Conservation (phyloP, 2,797 vertebrate species). For the Pitangus sulphuratus region DNA sequence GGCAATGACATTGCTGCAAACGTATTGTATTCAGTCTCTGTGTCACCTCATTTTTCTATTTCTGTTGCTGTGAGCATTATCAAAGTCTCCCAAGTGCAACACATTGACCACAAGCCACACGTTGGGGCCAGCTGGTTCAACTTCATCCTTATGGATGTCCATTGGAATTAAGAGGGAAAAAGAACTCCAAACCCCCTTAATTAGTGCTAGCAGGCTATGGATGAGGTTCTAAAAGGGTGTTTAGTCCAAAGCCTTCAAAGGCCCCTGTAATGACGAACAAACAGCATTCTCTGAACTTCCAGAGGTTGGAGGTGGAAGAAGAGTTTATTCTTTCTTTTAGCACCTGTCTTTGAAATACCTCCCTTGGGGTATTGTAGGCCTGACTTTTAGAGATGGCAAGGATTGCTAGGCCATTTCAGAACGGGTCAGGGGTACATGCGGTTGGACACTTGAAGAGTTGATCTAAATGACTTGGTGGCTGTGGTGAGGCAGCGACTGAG, state of each 20-base stretch:
- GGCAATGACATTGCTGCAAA: background rate
- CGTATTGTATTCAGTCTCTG: background rate
- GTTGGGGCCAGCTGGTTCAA: background rate
- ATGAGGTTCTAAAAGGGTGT: background rate
- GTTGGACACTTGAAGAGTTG: background rate
- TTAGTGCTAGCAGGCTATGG: background rate
- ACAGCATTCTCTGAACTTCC: background rate
- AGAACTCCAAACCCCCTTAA: too few species aligned
- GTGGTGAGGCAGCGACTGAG: rapidly evolving
- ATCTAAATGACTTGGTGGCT: background rate
- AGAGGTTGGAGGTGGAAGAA: background rate
- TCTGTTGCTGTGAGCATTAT: background rate
- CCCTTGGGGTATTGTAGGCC: background rate
- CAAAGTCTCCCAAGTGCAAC: background rate
- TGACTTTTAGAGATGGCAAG: background rate
- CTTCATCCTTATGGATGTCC: background rate
- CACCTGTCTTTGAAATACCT: background rate
- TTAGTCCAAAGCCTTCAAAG: background rate
- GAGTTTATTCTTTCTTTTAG: background rate
- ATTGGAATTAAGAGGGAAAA: background rate
- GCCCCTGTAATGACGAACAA: background rate
- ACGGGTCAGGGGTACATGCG: rapidly evolving
- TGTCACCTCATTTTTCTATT: background rate
- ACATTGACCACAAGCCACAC: background rate
- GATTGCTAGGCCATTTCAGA: background rate